phyloP scores from a whole-genome alignment of 2,113 vertebrate genomes.

The Neofelis nebulosa region DNA sequence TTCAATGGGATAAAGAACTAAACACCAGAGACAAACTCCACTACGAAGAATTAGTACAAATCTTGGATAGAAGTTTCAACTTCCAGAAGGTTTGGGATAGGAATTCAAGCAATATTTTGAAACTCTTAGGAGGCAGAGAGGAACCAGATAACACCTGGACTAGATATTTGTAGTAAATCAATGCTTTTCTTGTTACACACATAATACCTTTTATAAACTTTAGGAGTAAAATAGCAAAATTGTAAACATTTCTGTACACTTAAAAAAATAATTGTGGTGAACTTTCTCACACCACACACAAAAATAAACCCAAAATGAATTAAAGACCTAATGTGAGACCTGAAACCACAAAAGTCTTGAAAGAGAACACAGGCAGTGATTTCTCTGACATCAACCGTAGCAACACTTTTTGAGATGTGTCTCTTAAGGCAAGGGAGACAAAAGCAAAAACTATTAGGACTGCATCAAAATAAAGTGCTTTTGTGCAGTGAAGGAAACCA shows the following conservation, averaged over 20 bases:
- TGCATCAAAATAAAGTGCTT: neutral
- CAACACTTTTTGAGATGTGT: neutral
- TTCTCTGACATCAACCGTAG: neutral
- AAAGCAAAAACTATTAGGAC: neutral
- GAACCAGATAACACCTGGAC: neutral
- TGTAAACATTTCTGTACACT: neutral
- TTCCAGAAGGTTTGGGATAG: neutral
- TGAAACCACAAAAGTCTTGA: neutral
- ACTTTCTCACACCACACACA: neutral
- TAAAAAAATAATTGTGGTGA: neutral
- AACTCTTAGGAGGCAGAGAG: neutral
- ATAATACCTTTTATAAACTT: neutral
- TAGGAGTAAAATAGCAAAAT: neutral
- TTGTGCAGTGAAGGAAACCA: neutral
- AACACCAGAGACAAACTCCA: neutral
- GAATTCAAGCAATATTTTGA: neutral
- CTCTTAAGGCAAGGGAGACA: neutral
- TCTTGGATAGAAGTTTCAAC: neutral
- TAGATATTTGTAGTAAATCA: neutral
- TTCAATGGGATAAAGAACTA: neutral
- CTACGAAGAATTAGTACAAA: neutral
- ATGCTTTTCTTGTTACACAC: neutral
- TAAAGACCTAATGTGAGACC: neutral
- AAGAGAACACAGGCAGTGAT: neutral
- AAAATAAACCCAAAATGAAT: neutral